Base-by-base conservation (phyloP, 2,888 invertebrate species). In the Melolontha melolontha region DNA sequence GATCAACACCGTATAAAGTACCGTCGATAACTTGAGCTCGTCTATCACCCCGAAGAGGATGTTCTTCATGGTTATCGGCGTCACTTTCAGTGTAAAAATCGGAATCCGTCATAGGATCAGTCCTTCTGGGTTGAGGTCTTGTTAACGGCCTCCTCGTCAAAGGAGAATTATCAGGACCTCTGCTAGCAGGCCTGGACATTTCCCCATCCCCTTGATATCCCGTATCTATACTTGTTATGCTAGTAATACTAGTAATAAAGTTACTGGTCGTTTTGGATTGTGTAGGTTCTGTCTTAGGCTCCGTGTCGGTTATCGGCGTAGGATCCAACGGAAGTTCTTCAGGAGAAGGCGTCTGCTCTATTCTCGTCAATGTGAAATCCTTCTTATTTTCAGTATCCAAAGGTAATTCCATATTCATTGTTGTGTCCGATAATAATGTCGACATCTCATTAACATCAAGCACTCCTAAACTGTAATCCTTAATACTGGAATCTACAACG, bases 121-220 rank as follows among this genome's bases (percentile, higher is more conserved):
- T 90, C 71, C 92, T 86, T 75, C 91, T 85, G 68, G 88, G 87
- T 75, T 86, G 86, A 16, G 82, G 85, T 75, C 87, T 85, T 74
- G 79, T 80, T 29, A 80, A 71, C 2, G 86, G 86, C 75, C 87
- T 83, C 1, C 86, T 81, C 0, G 86, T 82, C 55, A 87, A 83
- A 5, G 89, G 88, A 4, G 92, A 91, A 79, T 91, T 91, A 79
- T 93, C 93, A 40, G 92, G 91, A 54, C 91, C 91, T 71, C 94
- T 88, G 75, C 94, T 94, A 0, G 92, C 94, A 0, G 94, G 94
- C 69, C 94, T 86, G 22, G 94, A 94, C 89, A 93, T 93, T 84
- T 94, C 94, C 5, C 94, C 94, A 83, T 94, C 94, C 8, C 96
- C 96, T 84, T 95, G 96, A 84, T 96, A 96, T 47, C 97, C 96